Percentiles rank a stretch among this genome's conserved stretches.
phyloP scores from a whole-genome alignment of 2,888 invertebrate genomes.

The Cabera pusaria region DNA sequence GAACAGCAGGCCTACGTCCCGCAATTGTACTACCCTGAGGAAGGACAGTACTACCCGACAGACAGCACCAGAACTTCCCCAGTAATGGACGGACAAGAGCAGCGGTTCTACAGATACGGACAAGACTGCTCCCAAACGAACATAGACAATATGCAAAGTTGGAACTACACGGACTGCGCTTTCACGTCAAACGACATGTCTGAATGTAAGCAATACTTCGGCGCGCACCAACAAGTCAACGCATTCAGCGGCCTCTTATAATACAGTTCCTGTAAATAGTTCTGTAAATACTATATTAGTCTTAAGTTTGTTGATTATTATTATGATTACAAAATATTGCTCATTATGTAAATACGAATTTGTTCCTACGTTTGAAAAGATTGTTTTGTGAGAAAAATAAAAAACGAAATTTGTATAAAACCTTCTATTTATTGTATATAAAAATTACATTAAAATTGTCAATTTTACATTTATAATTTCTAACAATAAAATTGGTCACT shows the following conservation, averaged over 20 bases:
- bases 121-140: conserved; percentile 63
- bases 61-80: conserved; percentile 66
- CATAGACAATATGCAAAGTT: conserved; percentile 59
- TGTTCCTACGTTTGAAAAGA: conserved; percentile 53
- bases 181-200: conserved; percentile 55
- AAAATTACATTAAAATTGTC: conserved; percentile 83
- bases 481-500: conserved; percentile 82
- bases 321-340: conserved; percentile 36
- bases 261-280: conserved; percentile 49
- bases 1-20: conserved; percentile 64
- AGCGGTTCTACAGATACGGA: conserved; percentile 65
- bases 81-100: conserved; percentile 59
- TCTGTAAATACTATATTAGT: conserved; percentile 45
- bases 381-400: conserved; percentile 49
- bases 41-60: conserved; percentile 65
- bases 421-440: conserved; percentile 83
- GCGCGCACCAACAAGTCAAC: conserved; percentile 62
- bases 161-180: conserved; percentile 69
- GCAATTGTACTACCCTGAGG: conserved; percentile 70
- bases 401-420: conserved; percentile 76
- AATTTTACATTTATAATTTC: conserved; percentile 76
- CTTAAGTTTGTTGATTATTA: conserved; percentile 39
- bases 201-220: conserved; percentile 67
- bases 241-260: conserved; percentile 66
- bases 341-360: conserved; percentile 36